Conservation (phyloP, 2,113 vertebrate species). For the Megalops atlanticus region DNA sequence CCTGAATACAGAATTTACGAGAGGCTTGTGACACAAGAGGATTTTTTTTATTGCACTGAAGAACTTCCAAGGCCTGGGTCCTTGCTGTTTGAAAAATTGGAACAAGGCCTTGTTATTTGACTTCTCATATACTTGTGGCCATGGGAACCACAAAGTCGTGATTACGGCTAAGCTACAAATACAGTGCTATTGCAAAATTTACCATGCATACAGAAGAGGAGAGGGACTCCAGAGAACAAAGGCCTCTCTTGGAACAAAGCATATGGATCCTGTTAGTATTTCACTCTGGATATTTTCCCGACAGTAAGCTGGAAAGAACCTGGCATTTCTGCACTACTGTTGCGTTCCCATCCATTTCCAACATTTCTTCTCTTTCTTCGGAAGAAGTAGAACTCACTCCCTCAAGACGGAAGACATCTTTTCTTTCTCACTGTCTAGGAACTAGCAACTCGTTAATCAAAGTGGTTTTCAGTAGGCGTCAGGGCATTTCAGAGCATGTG, state of each 20-base stretch:
- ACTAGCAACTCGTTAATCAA: neutral
- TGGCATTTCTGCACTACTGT: neutral
- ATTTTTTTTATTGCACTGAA: neutral
- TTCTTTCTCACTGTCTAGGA: neutral
- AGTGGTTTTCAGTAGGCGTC: no score
- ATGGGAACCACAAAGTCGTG: neutral
- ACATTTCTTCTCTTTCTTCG: neutral
- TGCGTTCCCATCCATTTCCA: neutral
- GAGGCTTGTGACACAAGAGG: neutral
- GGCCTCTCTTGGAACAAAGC: neutral
- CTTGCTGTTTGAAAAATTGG: neutral
- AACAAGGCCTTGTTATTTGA: neutral
- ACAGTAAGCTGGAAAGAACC: neutral
- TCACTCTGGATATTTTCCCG: neutral
- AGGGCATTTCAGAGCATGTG: no score
- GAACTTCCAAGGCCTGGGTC: neutral
- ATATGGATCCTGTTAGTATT: slow-evolving; percentile 5
- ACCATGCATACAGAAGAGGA: neutral
- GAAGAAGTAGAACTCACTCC: neutral
- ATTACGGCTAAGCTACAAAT: neutral
- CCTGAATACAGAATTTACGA: neutral
- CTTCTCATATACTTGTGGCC: neutral
- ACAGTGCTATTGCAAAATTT: neutral
- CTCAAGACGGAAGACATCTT: neutral
- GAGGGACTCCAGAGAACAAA: neutral